These are phyloP conservation scores for Poecilia wingei DNA, from an alignment of 2,797 vertebrate species.

Conservation along the genomic window DNA sequence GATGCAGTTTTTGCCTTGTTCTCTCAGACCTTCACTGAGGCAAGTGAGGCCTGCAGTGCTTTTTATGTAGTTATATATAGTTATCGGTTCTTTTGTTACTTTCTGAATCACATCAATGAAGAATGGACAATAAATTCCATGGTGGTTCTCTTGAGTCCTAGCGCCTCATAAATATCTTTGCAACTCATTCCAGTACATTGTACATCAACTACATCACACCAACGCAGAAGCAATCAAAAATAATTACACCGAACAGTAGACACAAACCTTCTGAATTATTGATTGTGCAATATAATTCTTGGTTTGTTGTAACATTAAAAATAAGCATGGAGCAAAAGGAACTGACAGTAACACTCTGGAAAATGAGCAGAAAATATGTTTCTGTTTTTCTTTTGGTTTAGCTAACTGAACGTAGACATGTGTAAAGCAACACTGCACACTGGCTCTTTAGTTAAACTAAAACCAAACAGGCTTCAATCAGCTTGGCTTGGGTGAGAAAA, in stretches of 20 bases:
- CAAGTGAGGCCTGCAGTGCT: background rate
- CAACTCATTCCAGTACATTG: background rate
- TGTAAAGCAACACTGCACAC: background rate
- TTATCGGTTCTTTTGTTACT: background rate
- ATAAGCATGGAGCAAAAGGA: background rate
- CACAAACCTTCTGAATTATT: background rate
- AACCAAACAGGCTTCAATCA: conserved; percentile 7
- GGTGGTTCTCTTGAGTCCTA: background rate
- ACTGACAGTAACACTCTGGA: background rate
- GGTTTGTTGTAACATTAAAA: background rate
- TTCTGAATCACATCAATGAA: background rate
- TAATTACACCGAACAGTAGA: background rate
- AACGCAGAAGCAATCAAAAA: background rate
- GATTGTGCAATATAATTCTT: background rate
- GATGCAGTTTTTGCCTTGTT: no score
- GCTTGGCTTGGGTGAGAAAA: conserved; percentile 2
- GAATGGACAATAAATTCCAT: background rate
- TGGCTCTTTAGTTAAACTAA: background rate
- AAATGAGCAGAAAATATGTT: background rate
- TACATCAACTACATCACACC: background rate
- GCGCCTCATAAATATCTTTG: background rate
- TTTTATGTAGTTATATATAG: background rate
- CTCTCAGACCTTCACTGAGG: no score
- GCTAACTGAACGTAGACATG: background rate
- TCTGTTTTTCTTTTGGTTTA: conserved; percentile 2